A percentile compares a stretch with the other conserved stretches of the same genome.
Conservation (phyloP, 2,888 invertebrate genomes). For the Marasmarcha lunaedactyla region DNA sequence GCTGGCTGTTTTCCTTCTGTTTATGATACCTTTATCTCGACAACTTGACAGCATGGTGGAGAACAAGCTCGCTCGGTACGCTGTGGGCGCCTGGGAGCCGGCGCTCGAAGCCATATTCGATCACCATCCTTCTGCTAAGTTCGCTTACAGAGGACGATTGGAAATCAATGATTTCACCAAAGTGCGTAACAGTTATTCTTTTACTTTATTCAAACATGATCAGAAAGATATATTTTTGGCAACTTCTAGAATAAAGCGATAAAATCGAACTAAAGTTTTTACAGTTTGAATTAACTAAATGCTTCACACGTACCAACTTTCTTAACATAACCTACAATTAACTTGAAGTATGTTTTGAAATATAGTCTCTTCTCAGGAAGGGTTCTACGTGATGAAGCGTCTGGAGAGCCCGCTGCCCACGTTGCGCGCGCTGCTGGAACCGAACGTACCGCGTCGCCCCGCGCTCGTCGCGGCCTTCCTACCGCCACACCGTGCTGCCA, state of each 20-base stretch:
- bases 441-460: constrained; percentile 24
- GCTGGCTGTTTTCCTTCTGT: too few species aligned
- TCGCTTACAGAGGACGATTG: constrained; percentile 72
- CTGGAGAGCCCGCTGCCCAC: constrained; percentile 31
- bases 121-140: constrained; percentile 72
- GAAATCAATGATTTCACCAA: constrained; percentile 72
- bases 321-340: too few species aligned
- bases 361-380: constrained; percentile 30
- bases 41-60: constrained; percentile 61
- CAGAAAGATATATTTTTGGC: too few species aligned
- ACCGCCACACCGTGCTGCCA: constrained; percentile 22
- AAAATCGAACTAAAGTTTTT: too few species aligned
- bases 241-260: too few species aligned
- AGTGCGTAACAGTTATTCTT: too few species aligned
- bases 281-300: too few species aligned
- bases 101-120: constrained; percentile 72
- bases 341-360: too few species aligned
- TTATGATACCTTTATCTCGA: too few species aligned
- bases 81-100: constrained; percentile 70
- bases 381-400: constrained; percentile 53
- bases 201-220: too few species aligned
- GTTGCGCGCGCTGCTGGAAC: constrained; percentile 22
- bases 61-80: constrained; percentile 50
- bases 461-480: constrained; percentile 35
- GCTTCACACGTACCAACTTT: too few species aligned